These are phyloP conservation scores for Zelleria hepariella DNA, from an alignment of 2,888 invertebrate genomes.

Conservation along the genomic window DNA sequence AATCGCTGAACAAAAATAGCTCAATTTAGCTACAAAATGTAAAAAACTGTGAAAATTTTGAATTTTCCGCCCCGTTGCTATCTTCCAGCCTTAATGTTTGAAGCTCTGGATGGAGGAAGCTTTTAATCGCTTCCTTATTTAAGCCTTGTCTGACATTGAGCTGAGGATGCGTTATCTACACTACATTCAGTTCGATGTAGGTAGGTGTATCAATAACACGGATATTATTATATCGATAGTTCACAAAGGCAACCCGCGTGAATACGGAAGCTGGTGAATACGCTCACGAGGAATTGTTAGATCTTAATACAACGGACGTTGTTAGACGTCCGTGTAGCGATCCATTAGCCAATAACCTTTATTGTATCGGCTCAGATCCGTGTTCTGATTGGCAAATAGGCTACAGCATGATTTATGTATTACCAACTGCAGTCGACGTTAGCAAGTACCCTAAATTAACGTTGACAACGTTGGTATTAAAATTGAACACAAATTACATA, in stretches of 20 bases:
- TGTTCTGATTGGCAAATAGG: neutral
- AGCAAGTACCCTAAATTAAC: neutral
- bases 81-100: too few species aligned
- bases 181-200: neutral
- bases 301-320: neutral
- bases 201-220: too few species aligned
- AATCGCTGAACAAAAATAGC: too few species aligned
- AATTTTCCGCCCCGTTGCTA: too few species aligned
- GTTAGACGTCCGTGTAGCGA: neutral
- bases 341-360: neutral
- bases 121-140: too few species aligned
- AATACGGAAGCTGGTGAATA: neutral
- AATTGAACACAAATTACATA: neutral
- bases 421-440: neutral
- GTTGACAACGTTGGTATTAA: neutral
- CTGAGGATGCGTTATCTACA: too few species aligned
- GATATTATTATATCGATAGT: neutral
- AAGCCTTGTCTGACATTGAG: too few species aligned
- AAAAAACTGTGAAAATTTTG: too few species aligned
- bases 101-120: too few species aligned
- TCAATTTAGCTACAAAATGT: too few species aligned
- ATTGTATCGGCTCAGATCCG: neutral
- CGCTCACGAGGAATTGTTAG: neutral
- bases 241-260: neutral
- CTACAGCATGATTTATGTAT: neutral